Conservation (phyloP, 1,140 invertebrate species). For the Drosophila sechellia region DNA sequence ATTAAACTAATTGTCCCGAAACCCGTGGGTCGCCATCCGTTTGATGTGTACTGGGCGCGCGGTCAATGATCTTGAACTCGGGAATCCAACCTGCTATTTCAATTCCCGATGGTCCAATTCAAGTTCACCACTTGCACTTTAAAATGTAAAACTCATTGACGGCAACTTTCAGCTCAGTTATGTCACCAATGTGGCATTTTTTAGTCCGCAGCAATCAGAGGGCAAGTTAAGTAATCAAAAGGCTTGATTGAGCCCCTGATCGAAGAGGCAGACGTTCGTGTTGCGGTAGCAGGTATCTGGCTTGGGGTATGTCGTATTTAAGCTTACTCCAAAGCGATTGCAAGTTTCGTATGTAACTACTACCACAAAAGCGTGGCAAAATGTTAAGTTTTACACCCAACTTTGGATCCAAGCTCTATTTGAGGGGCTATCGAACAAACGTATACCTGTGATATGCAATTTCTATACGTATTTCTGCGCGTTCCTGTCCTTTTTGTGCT, state of each 20-base stretch:
- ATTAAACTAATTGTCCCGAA: conserved; percentile 79
- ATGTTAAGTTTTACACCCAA: background rate
- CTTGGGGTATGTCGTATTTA: background rate
- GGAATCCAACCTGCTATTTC: conserved; percentile 38
- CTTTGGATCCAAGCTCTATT: background rate
- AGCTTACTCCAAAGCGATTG: too few species aligned
- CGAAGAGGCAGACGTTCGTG: background rate
- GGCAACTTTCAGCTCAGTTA: conserved; percentile 50
- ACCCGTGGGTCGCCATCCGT: conserved; percentile 40
- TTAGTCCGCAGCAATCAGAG: conserved; percentile 17
- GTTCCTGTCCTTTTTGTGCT: conserved; percentile 20
- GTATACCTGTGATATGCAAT: background rate
- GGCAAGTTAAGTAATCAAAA: conserved; percentile 77
- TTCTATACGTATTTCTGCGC: too few species aligned
- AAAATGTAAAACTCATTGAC: conserved; percentile 69
- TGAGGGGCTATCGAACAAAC: background rate
- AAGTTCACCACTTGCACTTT: conserved; percentile 77
- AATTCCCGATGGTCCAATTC: conserved; percentile 75
- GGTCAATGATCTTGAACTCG: conserved; percentile 68
- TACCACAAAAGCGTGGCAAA: too few species aligned
- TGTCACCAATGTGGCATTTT: conserved; percentile 72
- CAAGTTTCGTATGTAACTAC: too few species aligned
- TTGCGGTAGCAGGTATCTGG: background rate
- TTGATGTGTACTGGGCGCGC: conserved; percentile 52
- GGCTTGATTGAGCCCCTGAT: conserved; percentile 47